Evolutionary conservation across 2,797 vertebrate genomes (phyloP), one percentile per base, ranked within the genome.

Genomic region (Anabas testudineus): DNA sequence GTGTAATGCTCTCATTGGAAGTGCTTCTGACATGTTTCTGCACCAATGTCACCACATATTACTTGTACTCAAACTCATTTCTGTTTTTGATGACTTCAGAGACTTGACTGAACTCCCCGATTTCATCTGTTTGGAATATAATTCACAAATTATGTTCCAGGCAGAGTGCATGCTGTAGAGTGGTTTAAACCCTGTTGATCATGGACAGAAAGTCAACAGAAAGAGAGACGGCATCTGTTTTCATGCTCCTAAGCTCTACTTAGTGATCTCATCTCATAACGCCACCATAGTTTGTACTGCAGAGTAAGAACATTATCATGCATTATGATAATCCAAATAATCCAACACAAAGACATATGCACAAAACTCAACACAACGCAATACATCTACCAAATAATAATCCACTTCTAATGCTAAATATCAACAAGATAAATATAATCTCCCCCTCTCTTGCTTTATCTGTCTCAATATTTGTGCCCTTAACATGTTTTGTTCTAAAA

Each of bases 261-360:
- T 77, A 82, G 65, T 47, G 76, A 86, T 77, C 65, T 75, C 68
- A 88, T 83, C 83, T 80, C 77, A 64, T 70, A 67, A 72, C 46
- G 36, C 28, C 86, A 78, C 76, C 74, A 87, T 73, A 81, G 82
- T 85, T 76, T 22, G 62, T 70, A 61, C 64, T 54, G 70, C 65
- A 16, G 5, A 5, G 12, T 83, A 85, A 90, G 87, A 85, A 88
- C 81, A 91, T 92, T 87, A 90, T 68, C 21, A 10, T 80, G 88
- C 74, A 90, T 90, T 93, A 90, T 49, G 43, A 86, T 91, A 92
- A 92, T 92, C 90, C 85, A 78, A 80, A 89, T 89, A 87, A 91
- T 91, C 88, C 89, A 76, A 84, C 84, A 77, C 71, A 78, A 66
- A 87, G 75, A 85, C 79, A 83, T 83, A 85, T 80, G 82, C 63